These are phyloP conservation scores for Sericinus montela DNA, from an alignment of 2,888 invertebrate genomes.

Conservation along the genomic window DNA sequence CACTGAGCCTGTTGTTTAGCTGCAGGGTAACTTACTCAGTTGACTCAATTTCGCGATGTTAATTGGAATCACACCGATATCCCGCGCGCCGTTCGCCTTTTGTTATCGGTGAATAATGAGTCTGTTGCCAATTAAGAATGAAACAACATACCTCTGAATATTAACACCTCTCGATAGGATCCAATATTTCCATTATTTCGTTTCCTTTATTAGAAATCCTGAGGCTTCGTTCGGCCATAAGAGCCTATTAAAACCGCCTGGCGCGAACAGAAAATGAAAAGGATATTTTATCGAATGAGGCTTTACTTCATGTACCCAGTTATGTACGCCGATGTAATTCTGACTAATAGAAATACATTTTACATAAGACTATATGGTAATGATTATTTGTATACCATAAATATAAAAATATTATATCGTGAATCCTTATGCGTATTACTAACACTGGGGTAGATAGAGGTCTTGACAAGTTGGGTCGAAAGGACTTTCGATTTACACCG, in stretches of 20 bases:
- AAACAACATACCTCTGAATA: slow-evolving; percentile 31
- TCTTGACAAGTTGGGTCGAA: too few relatives aligned
- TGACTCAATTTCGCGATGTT: slow-evolving; percentile 60
- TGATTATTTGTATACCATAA: too few relatives aligned
- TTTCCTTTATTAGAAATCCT: slow-evolving; percentile 16
- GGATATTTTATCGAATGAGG: slow-evolving; percentile 1
- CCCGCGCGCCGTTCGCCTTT: slow-evolving; percentile 49
- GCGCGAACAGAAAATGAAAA: slow-evolving; percentile 7
- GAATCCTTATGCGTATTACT: too few relatives aligned
- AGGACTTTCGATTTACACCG: too few relatives aligned
- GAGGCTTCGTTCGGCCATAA: slow-evolving; percentile 12
- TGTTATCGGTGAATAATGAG: slow-evolving; percentile 60
- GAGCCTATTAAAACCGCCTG: slow-evolving; percentile 12
- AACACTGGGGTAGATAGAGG: too few relatives aligned
- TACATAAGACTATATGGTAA: too few relatives aligned
- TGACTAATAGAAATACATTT: too few relatives aligned
- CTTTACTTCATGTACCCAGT: not conserved
- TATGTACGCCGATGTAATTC: too few relatives aligned
- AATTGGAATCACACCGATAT: slow-evolving; percentile 64
- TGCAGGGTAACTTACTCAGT: slow-evolving; percentile 34
- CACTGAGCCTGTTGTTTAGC: slow-evolving; percentile 36
- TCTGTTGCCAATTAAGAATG: slow-evolving; percentile 55
- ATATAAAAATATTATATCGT: too few relatives aligned
- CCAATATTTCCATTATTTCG: slow-evolving; percentile 9
- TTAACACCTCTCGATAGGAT: slow-evolving; percentile 14